Evolutionary conservation across 2,113 vertebrate species (phyloP).

Genomic region (Marmota monax): DNA sequence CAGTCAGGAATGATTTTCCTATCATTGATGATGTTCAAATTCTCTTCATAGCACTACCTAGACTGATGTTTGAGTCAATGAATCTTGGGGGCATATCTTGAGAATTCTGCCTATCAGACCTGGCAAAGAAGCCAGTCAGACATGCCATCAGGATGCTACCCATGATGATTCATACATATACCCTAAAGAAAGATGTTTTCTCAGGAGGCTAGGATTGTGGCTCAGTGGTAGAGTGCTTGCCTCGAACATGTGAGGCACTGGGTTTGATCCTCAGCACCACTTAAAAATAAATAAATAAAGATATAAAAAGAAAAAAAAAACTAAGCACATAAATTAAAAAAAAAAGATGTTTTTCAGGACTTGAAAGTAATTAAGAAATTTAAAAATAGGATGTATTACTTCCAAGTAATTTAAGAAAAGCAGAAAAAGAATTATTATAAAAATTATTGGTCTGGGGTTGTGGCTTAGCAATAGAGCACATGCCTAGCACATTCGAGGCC

Average conservation of each 20-base stretch:
- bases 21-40: background rate
- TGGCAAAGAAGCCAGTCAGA: background rate
- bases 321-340: too few relatives aligned
- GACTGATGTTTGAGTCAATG: background rate
- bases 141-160: background rate
- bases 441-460: too few relatives aligned
- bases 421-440: background rate
- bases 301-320: too few relatives aligned
- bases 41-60: background rate
- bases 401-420: background rate
- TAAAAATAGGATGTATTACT: background rate
- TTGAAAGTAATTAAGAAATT: background rate
- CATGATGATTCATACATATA: background rate
- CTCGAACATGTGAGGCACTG: too few relatives aligned
- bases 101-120: background rate
- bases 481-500: too few relatives aligned
- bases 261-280: too few relatives aligned
- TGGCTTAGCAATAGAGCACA: too few relatives aligned
- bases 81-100: background rate
- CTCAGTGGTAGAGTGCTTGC: too few relatives aligned
- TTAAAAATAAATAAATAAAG: too few relatives aligned
- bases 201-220: too few relatives aligned
- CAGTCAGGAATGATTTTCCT: background rate
- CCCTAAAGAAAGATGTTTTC: background rate
- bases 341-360: background rate